phyloP scores from a whole-genome alignment of 2,797 vertebrate genomes.

The Halcyon badia region DNA sequence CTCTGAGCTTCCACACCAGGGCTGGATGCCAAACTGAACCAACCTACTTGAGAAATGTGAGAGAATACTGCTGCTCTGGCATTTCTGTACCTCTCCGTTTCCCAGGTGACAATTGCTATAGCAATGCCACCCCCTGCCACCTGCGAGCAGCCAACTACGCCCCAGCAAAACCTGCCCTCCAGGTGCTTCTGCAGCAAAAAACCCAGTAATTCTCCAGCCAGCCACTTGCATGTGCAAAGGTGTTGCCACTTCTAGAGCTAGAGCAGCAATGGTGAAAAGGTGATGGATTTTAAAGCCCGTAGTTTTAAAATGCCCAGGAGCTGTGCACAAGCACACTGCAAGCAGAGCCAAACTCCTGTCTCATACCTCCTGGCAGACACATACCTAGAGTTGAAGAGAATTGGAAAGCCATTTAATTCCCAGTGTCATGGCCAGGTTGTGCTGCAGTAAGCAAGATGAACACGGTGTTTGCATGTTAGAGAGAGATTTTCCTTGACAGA shows the following conservation, averaged over 20 bases:
- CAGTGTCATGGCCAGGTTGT: not conserved
- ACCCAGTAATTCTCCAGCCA: not conserved
- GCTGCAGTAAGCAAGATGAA: not conserved
- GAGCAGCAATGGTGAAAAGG: accelerated
- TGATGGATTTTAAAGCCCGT: not conserved
- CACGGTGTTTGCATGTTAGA: accelerated
- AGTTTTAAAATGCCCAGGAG: not conserved
- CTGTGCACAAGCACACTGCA: not conserved
- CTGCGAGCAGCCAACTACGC: not conserved
- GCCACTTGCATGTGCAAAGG: not conserved
- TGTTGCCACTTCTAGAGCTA: accelerated
- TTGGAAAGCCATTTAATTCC: not conserved
- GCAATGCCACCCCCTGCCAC: not conserved
- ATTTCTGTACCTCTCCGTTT: not conserved
- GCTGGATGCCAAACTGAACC: not conserved
- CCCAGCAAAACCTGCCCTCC: not conserved
- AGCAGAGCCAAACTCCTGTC: not conserved
- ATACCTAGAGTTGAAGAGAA: not conserved
- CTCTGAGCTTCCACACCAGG: not conserved
- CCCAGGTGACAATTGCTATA: conserved; percentile 34
- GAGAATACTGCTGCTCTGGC: not conserved
- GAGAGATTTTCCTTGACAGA: not conserved
- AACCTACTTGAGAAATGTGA: not conserved
- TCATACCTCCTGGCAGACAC: not conserved
- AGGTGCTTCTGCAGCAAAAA: not conserved